Conservation (phyloP, 2,888 invertebrate species). For the Stratiomys singularior region DNA sequence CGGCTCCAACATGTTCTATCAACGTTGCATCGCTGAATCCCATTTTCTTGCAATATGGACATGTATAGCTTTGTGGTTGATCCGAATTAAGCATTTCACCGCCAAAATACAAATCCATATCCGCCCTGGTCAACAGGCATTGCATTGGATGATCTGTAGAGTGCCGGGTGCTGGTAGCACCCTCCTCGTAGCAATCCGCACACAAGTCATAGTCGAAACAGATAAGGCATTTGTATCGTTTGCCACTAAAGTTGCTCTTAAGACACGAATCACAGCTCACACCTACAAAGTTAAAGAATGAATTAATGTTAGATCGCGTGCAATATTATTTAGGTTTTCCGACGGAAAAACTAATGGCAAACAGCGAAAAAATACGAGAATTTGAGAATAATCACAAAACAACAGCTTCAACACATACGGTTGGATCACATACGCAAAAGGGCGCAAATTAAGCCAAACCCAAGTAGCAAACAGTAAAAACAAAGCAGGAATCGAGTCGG, state of each 20-base stretch:
- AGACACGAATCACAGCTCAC: conserved; percentile 99
- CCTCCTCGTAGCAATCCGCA: conserved; percentile 93
- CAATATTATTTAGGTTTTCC: no score
- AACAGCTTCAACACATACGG: no score
- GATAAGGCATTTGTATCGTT: conserved; percentile 98
- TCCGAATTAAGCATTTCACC: conserved; percentile 92
- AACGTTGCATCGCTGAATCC: conserved; percentile 93
- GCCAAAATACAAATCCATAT: conserved; percentile 96
- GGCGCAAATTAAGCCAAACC: no score
- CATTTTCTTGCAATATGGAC: conserved; percentile 97
- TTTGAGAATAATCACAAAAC: no score
- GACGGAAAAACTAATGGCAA: no score
- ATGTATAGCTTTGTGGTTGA: conserved; percentile 95
- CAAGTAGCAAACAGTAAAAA: no score
- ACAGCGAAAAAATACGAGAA: no score
- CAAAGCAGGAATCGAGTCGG: no score
- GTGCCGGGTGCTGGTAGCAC: conserved; percentile 91
- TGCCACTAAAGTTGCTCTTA: conserved; percentile 96
- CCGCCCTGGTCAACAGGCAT: conserved; percentile 95
- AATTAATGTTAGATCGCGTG: no score
- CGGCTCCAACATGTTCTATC: conserved; percentile 89
- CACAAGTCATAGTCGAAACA: conserved; percentile 99
- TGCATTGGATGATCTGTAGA: conserved; percentile 98
- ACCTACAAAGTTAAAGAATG: no score
- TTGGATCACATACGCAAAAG: no score